Conservation (phyloP, 2,888 invertebrate genomes). For the Thera britannica region DNA sequence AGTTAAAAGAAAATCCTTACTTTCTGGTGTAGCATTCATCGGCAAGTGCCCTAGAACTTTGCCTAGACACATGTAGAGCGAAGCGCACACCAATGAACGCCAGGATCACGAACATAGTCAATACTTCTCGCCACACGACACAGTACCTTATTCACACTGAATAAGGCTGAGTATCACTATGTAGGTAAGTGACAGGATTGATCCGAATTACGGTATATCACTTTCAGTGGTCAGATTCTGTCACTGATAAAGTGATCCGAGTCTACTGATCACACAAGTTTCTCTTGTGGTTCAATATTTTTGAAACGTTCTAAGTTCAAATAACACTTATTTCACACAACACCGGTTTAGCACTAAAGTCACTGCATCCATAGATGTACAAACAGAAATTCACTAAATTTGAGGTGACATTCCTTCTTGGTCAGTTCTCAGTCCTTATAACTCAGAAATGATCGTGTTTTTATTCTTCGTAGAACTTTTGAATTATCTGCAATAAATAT, state of each 20-base stretch:
- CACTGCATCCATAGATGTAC: conserved; percentile 18
- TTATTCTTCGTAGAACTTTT: background rate
- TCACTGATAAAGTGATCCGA: conserved; percentile 16
- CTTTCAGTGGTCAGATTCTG: conserved; percentile 10
- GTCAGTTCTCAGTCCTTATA: background rate
- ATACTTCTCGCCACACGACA: conserved; percentile 47
- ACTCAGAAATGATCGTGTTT: background rate
- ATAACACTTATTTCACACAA: background rate
- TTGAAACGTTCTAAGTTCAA: background rate
- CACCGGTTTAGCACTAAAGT: conserved; percentile 2
- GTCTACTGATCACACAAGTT: conserved; percentile 7
- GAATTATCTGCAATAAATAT: background rate
- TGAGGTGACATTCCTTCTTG: background rate
- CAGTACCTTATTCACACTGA: conserved; percentile 31
- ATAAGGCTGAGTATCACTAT: conserved; percentile 30
- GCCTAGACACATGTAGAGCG: conserved; percentile 77
- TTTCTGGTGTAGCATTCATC: conserved; percentile 82
- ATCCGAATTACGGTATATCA: conserved; percentile 5
- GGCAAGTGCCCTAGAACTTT: conserved; percentile 74
- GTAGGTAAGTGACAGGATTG: conserved; percentile 12
- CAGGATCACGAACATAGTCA: conserved; percentile 78
- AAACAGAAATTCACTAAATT: conserved; percentile 5
- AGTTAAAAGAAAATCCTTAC: conserved; percentile 50
- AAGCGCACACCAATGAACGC: conserved; percentile 79
- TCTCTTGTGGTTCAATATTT: conserved; percentile 1